Evolutionary conservation across 2,113 vertebrate genomes (phyloP), one percentile per base, ranked within the genome.

Genomic region (Lutjanus erythropterus): DNA sequence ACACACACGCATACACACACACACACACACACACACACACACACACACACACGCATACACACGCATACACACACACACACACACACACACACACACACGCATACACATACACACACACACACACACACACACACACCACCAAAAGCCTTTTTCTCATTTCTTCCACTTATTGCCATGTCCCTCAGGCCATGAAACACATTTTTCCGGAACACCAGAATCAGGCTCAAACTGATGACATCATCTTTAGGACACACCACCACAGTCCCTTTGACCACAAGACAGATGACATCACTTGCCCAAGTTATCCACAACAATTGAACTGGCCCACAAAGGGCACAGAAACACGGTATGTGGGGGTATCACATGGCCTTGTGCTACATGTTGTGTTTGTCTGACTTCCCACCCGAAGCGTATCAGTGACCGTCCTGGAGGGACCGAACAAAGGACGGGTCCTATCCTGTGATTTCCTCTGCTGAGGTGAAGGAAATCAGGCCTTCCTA

Each of bases 401-500:
- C 47, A 75, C 55, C 37, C 31, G 14, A 25, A 81, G 87, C 23
- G 7, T 81, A 86, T 89, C 88, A 56, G 75, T 65, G 65, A 78
- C 72, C 50, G 15, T 80, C 80, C 83, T 84, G 73, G n/a, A 82
- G 46, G 82, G 35, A 74, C 60, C 67, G 60, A 94, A 93, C 89
- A 91, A 92, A 87, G 77, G 78, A 83, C 53, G 76, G 37, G 61
- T 86, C 72, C 76, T 61, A 56, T 85, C 76, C 80, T 78, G 73
- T 80, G 77, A 73, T 86, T 86, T 92, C 85, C 88, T 87, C 71
- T 70, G 77, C 83, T 71, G 86, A 71, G 78, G 83, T 89, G 87
- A 85, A 91, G 94, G 91, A 94, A 92, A 88, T 59, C 33, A 18
- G 70, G 79, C 70, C 41, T 71, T 79, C 73, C 56, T 82, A 75